A percentile compares a stretch with the other conserved stretches of the same genome.
Conservation (phyloP, 2,113 vertebrate genomes). For the Arizona elegans region DNA sequence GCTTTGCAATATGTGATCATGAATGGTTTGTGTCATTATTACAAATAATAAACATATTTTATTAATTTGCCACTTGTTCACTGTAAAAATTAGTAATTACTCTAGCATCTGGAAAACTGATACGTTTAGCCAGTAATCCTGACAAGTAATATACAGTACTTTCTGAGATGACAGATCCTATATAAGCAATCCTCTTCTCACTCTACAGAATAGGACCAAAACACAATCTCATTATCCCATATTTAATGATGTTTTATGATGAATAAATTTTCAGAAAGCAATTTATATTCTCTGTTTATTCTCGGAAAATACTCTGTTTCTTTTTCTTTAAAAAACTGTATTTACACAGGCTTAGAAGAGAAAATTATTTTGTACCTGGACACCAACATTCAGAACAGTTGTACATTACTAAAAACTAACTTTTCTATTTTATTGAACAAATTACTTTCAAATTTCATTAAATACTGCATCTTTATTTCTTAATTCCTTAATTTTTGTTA, state of each 20-base stretch:
- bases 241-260: conserved; percentile 41
- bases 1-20: conserved; percentile 39
- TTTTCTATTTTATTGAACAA: not conserved
- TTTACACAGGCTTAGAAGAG: not conserved
- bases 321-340: not conserved
- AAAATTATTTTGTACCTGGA: not conserved
- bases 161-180: conserved; percentile 35
- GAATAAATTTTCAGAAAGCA: conserved; percentile 23
- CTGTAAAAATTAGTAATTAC: conserved; percentile 57
- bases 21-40: conserved; percentile 28
- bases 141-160: conserved; percentile 34
- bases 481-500: not conserved
- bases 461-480: not conserved
- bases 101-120: conserved; percentile 48
- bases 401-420: not conserved
- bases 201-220: conserved; percentile 22
- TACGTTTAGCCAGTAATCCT: conserved; percentile 42
- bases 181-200: conserved; percentile 36
- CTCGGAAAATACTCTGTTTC: not conserved
- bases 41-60: conserved; percentile 23
- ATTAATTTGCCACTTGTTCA: conserved; percentile 47
- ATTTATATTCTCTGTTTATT: not conserved
- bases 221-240: conserved; percentile 19
- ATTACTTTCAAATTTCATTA: not conserved
- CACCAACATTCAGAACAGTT: not conserved